Conservation (phyloP, 92 coral and sea anemone species). For the Siderastrea siderea region DNA sequence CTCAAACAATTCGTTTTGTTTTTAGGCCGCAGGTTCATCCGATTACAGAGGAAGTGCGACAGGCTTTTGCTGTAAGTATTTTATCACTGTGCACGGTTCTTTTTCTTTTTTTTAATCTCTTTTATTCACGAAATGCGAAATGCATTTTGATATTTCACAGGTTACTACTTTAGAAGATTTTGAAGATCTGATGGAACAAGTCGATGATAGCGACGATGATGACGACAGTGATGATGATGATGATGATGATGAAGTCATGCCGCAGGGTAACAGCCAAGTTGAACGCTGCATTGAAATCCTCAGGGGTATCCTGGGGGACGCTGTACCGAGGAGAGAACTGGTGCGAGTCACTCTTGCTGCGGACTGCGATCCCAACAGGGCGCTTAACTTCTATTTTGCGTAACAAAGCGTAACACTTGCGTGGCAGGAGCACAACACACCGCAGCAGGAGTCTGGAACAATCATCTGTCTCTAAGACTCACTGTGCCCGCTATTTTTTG, state of each 20-base stretch:
- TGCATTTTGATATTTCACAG: not conserved
- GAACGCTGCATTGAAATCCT: conserved; percentile 50
- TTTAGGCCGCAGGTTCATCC: conserved; percentile 47
- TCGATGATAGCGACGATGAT: not conserved
- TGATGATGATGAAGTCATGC: conserved; percentile 48
- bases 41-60: conserved; percentile 42
- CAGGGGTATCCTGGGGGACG: conserved; percentile 79
- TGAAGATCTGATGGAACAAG: conserved; percentile 12
- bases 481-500: not conserved
- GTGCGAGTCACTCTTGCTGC: conserved; percentile 91
- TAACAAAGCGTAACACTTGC: conserved; percentile 18
- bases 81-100: not conserved
- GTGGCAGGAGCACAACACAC: not conserved
- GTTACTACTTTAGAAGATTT: conserved; percentile 6
- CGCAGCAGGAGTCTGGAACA: not conserved
- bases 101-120: too few relatives aligned
- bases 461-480: not conserved
- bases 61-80: conserved; percentile 59
- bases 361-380: conserved; percentile 94
- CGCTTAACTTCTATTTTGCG: conserved; percentile 90
- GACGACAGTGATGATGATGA: not conserved
- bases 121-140: not conserved
- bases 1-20: not conserved
- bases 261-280: conserved; percentile 47
- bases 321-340: conserved; percentile 81